These are phyloP conservation scores for Neomonachus schauinslandi DNA, from an alignment of 2,113 vertebrate species.

Conservation along the genomic window DNA sequence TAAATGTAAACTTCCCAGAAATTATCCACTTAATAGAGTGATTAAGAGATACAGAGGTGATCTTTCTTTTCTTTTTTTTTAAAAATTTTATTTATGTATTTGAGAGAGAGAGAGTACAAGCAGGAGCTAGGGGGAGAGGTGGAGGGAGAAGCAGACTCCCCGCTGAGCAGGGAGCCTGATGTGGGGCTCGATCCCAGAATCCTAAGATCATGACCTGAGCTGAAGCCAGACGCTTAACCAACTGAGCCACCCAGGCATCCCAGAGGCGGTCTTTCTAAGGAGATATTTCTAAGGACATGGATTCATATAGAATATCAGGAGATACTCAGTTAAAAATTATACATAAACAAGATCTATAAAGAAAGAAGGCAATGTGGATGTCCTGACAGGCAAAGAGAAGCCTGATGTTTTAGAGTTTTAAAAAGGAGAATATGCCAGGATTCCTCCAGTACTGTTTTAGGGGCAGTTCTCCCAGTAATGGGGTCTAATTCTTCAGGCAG, in stretches of 20 bases:
- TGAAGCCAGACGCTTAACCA: not conserved
- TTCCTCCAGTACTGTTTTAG: not conserved
- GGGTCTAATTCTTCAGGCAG: not conserved
- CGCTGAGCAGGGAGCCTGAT: not conserved
- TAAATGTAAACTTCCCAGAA: not conserved
- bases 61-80: not conserved
- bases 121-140: not conserved
- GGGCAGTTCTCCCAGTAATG: not conserved
- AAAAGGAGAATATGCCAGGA: not conserved
- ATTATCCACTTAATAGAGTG: not conserved
- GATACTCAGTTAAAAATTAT: not conserved
- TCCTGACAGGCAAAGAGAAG: not conserved
- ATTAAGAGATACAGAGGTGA: not conserved
- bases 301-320: not conserved
- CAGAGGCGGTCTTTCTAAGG: not conserved
- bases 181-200: not conserved
- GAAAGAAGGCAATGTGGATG: not conserved
- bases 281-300: not conserved
- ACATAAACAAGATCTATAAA: not conserved
- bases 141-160: not conserved
- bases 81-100: not conserved
- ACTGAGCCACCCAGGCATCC: not conserved
- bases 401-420: not conserved
- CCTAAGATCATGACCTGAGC: not conserved
- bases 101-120: not conserved